Evolutionary conservation across 2,113 vertebrate genomes (phyloP).

Genomic region (Scomber colias): DNA sequence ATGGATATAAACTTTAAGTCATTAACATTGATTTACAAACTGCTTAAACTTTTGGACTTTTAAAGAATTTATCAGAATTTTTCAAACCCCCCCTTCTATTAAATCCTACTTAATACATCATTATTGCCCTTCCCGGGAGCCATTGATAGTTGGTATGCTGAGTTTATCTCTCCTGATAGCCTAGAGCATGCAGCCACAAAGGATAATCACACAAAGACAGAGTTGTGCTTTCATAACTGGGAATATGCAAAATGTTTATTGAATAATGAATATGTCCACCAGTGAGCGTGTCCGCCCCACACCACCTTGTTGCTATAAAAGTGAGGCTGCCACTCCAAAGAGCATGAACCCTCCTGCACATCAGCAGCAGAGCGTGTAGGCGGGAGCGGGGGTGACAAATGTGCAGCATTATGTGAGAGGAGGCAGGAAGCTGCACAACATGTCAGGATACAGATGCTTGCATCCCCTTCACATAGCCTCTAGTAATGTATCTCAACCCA

Average conservation of each 20-base stretch:
- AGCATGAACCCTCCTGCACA: constrained; percentile 54
- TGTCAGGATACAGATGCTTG: constrained; percentile 72
- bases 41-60: constrained; percentile 27
- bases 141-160: constrained; percentile 47
- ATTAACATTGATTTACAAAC: not conserved
- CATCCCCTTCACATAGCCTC: constrained; percentile 62
- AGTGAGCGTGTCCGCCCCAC: constrained; percentile 27
- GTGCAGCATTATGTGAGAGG: constrained; percentile 70
- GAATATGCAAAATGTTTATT: constrained; percentile 70
- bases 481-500: constrained; percentile 73
- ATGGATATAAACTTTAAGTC: not conserved
- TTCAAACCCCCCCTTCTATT: constrained; percentile 17
- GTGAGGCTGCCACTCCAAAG: constrained; percentile 64
- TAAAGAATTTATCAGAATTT: constrained; percentile 22
- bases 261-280: constrained; percentile 68
- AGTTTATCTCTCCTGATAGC: constrained; percentile 48
- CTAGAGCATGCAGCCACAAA: constrained; percentile 37
- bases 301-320: constrained; percentile 64
- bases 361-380: constrained; percentile 61
- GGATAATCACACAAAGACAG: constrained; percentile 51
- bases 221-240: constrained; percentile 58
- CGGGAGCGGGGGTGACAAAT: constrained; percentile 69
- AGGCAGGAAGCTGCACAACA: constrained; percentile 68
- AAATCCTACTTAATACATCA: constrained; percentile 34
- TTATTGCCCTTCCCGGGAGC: constrained; percentile 40